These are phyloP conservation scores for Diplolepis rosae DNA, from an alignment of 2,888 invertebrate genomes.

Conservation along the genomic window DNA sequence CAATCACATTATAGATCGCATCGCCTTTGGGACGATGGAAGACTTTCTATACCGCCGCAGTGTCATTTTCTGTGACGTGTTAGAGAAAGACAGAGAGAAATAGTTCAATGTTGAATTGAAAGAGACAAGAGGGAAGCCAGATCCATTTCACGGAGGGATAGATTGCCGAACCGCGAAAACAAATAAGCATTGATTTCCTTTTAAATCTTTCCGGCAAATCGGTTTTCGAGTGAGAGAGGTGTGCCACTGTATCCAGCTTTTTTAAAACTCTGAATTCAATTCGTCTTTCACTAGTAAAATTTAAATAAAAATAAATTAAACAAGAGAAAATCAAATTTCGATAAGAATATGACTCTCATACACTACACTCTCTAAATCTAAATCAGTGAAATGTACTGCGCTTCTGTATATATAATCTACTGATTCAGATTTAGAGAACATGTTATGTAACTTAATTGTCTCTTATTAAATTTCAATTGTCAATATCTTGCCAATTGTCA, in stretches of 20 bases:
- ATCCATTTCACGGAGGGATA: conserved; percentile 66
- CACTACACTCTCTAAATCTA: too few species aligned
- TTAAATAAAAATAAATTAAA: not conserved
- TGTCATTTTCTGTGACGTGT: conserved; percentile 54
- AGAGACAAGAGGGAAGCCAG: conserved; percentile 46
- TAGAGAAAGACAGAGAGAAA: conserved; percentile 39
- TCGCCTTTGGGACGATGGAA: conserved; percentile 50
- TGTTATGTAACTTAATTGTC: too few species aligned
- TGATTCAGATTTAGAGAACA: too few species aligned
- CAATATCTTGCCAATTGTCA: too few species aligned
- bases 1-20: conserved; percentile 58
- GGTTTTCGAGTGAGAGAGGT: conserved; percentile 30
- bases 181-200: conserved; percentile 65
- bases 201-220: conserved; percentile 53
- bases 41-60: conserved; percentile 50
- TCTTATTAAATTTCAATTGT: too few species aligned
- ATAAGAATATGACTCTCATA: too few species aligned
- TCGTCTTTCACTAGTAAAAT: not conserved
- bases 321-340: too few species aligned
- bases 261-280: conserved; percentile 22
- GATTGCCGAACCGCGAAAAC: conserved; percentile 62
- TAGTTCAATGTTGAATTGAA: conserved; percentile 31
- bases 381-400: too few species aligned
- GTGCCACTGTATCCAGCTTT: conserved; percentile 6
- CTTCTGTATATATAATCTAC: too few species aligned